A percentile compares a stretch with the other conserved stretches of the same genome.
Evolutionary conservation across 2,888 invertebrate genomes (phyloP).

Genomic region (Acanthacorydalis orientalis): DNA sequence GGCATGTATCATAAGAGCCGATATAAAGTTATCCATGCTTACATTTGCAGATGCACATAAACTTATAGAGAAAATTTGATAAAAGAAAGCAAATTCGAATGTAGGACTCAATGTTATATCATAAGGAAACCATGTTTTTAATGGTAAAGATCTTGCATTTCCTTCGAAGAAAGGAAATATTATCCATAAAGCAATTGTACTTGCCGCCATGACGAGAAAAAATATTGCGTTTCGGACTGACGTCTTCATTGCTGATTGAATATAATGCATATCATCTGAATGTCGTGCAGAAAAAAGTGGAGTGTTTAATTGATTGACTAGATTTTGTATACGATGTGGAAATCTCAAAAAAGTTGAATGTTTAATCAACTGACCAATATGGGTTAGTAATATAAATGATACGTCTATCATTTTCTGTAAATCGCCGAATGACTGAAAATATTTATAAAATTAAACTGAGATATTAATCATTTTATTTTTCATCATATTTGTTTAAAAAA

Average conservation of each 20-base stretch:
- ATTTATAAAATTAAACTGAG: too few relatives aligned
- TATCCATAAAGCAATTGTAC: slow-evolving; percentile 19
- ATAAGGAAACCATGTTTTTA: slow-evolving; percentile 28
- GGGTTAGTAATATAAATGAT: slow-evolving; percentile 9
- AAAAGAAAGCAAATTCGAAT: slow-evolving; percentile 28
- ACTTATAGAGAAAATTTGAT: slow-evolving; percentile 29
- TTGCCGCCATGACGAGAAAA: slow-evolving; percentile 12
- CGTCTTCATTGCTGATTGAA: background rate
- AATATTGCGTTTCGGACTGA: background rate
- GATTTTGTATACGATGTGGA: background rate
- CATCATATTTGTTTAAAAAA: too few relatives aligned
- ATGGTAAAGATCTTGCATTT: background rate
- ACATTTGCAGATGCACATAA: slow-evolving; percentile 32
- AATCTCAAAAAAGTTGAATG: too few relatives aligned
- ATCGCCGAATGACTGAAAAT: slow-evolving; percentile 4
- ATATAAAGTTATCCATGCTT: slow-evolving; percentile 30
- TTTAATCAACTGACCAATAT: slow-evolving; percentile 5
- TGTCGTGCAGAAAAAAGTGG: background rate
- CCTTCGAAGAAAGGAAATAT: slow-evolving; percentile 19
- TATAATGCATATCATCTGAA: background rate
- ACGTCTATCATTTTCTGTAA: slow-evolving; percentile 8
- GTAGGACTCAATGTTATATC: slow-evolving; percentile 24
- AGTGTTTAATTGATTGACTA: slow-evolving; percentile 1
- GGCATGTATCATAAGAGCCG: slow-evolving; percentile 30
- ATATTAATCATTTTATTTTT: too few relatives aligned